Conservation (phyloP, 2,797 vertebrate species). For the Centroberyx gerrardi region DNA sequence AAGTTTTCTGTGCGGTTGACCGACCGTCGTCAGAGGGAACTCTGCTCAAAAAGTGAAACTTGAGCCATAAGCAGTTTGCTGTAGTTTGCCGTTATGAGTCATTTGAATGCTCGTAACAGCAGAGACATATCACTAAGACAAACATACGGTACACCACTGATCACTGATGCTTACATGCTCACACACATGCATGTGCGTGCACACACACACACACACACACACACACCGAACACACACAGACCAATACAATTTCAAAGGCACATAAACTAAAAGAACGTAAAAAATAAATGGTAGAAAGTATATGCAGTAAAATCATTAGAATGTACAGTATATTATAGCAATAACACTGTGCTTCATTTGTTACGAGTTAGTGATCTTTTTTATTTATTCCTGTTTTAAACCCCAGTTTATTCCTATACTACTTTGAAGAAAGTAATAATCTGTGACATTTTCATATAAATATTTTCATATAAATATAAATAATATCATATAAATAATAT, state of each 20-base stretch:
- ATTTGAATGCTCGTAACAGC: constrained; percentile 40
- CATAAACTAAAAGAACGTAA: neutral
- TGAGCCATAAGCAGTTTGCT: neutral
- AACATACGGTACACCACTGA: too few relatives aligned
- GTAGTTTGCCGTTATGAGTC: constrained; percentile 17
- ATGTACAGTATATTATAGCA: neutral
- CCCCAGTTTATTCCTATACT: too few relatives aligned
- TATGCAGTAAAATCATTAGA: neutral
- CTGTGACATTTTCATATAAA: too few relatives aligned
- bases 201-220: too few relatives aligned
- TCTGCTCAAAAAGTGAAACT: constrained; percentile 66
- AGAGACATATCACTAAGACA: neutral
- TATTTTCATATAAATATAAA: too few relatives aligned
- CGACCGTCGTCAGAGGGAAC: constrained; percentile 52
- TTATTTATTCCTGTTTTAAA: too few relatives aligned
- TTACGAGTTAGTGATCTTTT: too few relatives aligned
- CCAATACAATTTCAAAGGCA: neutral
- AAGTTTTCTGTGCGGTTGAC: constrained; percentile 47
- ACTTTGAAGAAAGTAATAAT: too few relatives aligned
- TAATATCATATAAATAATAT: too few relatives aligned
- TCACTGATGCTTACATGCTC: neutral
- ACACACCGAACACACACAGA: neutral
- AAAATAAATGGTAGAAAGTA: neutral
- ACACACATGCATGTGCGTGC: neutral
- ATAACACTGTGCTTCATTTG: too few relatives aligned